Base-by-base conservation (phyloP, 2,797 vertebrate genomes). In the Malurus splendens region DNA sequence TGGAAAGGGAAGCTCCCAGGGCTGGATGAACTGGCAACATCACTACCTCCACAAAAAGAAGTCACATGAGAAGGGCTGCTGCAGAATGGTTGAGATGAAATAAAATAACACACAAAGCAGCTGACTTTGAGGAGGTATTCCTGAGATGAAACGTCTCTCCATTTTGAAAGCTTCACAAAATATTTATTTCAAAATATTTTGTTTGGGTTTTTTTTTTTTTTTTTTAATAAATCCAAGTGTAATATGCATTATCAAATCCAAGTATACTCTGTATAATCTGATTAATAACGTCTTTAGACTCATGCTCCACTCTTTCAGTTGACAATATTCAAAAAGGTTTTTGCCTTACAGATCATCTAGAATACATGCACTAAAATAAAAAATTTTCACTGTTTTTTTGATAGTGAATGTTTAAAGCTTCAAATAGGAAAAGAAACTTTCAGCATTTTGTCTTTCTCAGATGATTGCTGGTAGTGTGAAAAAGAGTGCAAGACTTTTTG, bases 241-340 rank as follows among this genome's bases (percentile, higher is more conserved):
- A 48, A 14, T 1, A 0, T 32, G 4, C 24, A 22, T 4, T 3
- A 44, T 24, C n/a, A 65, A 65, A 57, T 68, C 22, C 12, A 67
- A 23, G 10, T 38, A 4, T 42, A 55, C 7, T 1, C 1, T 44
- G 11, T 28, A 22, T 4, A 8, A 32, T n/a, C 17, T 52, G 14
- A 56, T 50, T n/a, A 33, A 27, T 18, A 38, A 18, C 2, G 0
- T 62, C 36, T 45, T 4, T 64, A 64, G 33, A 56, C 15, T 50
- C 12, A 15, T 22, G 30, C 24, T 2, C 5, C 6, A 6, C 14
- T 67, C 32, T 54, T 81, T 52, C 3, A 3, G 5, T 0, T 56
- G 20, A 71, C n/a, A 52, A 4, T 4, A 12, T 16, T 56, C 38
- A 52, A 45, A 74, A 6, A 50, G 14, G 47, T 8, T 10, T 73